Evolutionary conservation across 2,113 vertebrate species (phyloP).

Genomic region (Hippocampus guttulatus): DNA sequence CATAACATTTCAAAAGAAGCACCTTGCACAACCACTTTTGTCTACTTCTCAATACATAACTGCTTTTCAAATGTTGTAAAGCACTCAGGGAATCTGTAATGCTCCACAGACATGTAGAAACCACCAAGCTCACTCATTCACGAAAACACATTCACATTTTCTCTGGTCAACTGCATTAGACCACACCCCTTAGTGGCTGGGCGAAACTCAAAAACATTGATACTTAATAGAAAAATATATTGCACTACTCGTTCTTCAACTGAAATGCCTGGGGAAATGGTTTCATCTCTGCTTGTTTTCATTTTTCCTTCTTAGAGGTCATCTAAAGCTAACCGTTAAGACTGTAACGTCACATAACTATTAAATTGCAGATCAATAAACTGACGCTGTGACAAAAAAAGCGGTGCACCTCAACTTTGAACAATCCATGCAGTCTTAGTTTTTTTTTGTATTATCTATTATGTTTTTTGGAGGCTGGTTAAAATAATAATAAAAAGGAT

Average conservation of each 20-base stretch:
- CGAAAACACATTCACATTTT: slow-evolving; percentile 49
- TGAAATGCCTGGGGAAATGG: slow-evolving; percentile 51
- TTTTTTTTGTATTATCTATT: slow-evolving; percentile 21
- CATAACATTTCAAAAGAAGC: slow-evolving; percentile 44
- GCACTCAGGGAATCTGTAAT: slow-evolving; percentile 36
- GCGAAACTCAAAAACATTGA: slow-evolving; percentile 60
- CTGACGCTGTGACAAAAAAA: slow-evolving; percentile 36
- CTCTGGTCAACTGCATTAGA: slow-evolving; percentile 45
- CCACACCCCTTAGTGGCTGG: slow-evolving; percentile 43
- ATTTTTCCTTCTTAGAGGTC: slow-evolving; percentile 27
- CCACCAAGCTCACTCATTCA: slow-evolving; percentile 36
- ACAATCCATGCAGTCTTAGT: slow-evolving; percentile 62
- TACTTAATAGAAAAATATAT: slow-evolving; percentile 76
- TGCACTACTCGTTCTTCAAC: slow-evolving; percentile 68
- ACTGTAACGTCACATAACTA: slow-evolving; percentile 39
- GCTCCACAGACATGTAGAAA: slow-evolving; percentile 30
- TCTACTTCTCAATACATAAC: slow-evolving; percentile 52
- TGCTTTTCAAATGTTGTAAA: slow-evolving; percentile 47
- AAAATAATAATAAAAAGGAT: background rate
- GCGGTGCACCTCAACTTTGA: slow-evolving; percentile 52
- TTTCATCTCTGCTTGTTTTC: slow-evolving; percentile 42
- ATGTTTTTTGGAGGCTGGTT: background rate
- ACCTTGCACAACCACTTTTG: slow-evolving; percentile 47
- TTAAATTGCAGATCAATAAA: slow-evolving; percentile 31
- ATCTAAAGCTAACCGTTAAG: slow-evolving; percentile 47